phyloP scores from a whole-genome alignment of 2,888 invertebrate species.

The Sesia apiformis region DNA sequence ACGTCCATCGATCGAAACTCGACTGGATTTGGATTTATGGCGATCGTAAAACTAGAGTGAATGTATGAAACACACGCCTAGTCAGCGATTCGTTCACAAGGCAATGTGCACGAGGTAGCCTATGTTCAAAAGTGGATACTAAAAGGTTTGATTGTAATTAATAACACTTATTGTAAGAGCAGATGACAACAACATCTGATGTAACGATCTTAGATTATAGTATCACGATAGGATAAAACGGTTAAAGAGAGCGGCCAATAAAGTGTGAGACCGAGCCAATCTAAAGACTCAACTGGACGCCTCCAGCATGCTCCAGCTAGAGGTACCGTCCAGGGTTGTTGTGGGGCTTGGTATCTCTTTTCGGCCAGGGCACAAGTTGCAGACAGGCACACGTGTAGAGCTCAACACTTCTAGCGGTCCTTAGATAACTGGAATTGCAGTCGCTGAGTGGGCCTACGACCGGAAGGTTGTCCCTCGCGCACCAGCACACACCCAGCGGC shows the following conservation, averaged over 20 bases:
- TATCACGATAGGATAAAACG: too few relatives aligned
- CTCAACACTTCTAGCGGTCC: neutral
- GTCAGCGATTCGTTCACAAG: slow-evolving; percentile 1
- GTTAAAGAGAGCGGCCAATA: too few relatives aligned
- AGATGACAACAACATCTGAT: too few relatives aligned
- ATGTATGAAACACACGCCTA: slow-evolving; percentile 5
- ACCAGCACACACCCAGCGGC: neutral
- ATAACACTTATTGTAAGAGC: too few relatives aligned
- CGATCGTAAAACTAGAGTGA: slow-evolving; percentile 1
- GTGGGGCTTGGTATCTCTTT: too few relatives aligned
- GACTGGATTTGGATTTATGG: slow-evolving; percentile 2
- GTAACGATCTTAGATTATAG: neutral
- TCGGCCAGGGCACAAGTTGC: too few relatives aligned
- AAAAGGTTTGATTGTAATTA: neutral
- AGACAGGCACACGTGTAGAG: too few relatives aligned
- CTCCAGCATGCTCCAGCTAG: too few relatives aligned
- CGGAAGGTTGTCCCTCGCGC: slow-evolving; percentile 2
- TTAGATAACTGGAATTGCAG: neutral
- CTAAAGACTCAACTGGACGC: too few relatives aligned
- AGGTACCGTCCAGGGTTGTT: too few relatives aligned
- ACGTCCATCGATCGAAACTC: neutral
- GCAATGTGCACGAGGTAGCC: neutral
- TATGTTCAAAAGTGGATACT: too few relatives aligned
- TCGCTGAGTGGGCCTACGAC: neutral
- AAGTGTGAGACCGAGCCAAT: too few relatives aligned